Base-by-base conservation (phyloP, 2,113 vertebrate species). In the Limanda limanda region DNA sequence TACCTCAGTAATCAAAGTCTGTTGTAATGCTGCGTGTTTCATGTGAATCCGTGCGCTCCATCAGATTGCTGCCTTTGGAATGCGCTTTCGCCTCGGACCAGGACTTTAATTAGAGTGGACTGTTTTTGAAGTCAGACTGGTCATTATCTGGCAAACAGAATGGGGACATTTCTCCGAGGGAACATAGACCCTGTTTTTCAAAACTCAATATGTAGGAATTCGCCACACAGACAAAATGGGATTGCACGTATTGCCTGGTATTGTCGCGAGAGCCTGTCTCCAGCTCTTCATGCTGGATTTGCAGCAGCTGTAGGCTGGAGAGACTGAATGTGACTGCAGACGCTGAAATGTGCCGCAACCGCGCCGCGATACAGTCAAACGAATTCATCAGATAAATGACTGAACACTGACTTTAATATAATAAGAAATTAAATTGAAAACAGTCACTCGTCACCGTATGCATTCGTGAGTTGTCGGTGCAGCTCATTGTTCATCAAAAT, bases 1-100 rank as follows among this genome's bases (percentile, higher is more conserved):
- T 85, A 70, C 75, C 73, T 82, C 66, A n/a, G 73, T 88, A 89
- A 90, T 88, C 86, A 89, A 85, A 91, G 86, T 62, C 57, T 60
- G 58, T 70, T 76, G 76, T 52, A 83, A 83, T 71, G 69, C 68
- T 45, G 66, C 76, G 27, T 75, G 81, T 68, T 83, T 83, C 67
- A 77, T 85, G 87, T 88, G 84, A 85, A 69, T 85, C 57, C 68
- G 15, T 78, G 55, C 68, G 17, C 72, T 81, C 66, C 75, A 91
- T 92, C 88, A 92, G 90, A 91, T 90, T 88, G 80, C 84, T 55
- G 76, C 63, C 23, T 5, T 65, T 86, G 91, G 92, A 92, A 93
- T 88, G 90, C 52, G 79, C 45, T 86, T 76, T 67, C 68, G 56
- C 83, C 72, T 70, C 20, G 63, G 82, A 90, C 76, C 82, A 58